Evolutionary conservation across 23 tunicate genomes (phyloP).

Genomic region (Halocynthia roretzi): DNA sequence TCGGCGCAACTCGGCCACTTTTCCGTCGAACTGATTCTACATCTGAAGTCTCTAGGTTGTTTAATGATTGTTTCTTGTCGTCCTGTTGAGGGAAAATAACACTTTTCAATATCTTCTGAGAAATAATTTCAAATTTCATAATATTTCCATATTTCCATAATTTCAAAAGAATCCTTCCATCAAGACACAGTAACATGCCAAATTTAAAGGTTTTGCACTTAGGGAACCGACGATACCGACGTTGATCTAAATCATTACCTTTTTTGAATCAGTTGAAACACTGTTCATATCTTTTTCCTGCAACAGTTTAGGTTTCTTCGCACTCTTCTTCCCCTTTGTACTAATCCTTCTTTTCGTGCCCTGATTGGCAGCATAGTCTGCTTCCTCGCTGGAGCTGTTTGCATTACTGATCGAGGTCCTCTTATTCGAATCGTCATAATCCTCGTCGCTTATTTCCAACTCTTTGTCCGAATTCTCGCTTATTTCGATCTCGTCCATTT

Average conservation of each 20-base stretch:
- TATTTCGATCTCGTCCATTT: background rate
- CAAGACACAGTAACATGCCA: too few relatives aligned
- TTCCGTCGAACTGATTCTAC: too few relatives aligned
- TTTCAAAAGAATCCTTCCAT: background rate
- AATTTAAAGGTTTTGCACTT: too few relatives aligned
- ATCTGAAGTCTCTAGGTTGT: too few relatives aligned
- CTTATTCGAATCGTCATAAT: background rate
- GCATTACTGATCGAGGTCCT: background rate
- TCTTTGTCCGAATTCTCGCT: slow-evolving; percentile 2
- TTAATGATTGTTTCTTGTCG: too few relatives aligned
- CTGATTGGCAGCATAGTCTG: background rate
- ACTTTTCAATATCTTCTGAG: too few relatives aligned
- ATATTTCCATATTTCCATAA: too few relatives aligned
- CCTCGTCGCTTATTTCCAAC: background rate
- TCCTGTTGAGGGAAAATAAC: too few relatives aligned
- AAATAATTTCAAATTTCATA: too few relatives aligned
- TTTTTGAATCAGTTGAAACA: background rate
- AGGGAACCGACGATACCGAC: too few relatives aligned
- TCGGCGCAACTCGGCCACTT: too few relatives aligned
- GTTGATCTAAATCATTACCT: background rate
- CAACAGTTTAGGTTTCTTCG: slow-evolving; percentile 7
- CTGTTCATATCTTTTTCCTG: slow-evolving; percentile 6
- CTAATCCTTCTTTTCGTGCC: background rate
- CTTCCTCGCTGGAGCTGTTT: background rate
- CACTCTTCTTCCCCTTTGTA: background rate